A percentile compares a stretch with the other conserved stretches of the same genome.
Conservation (phyloP, 2,888 invertebrate species). For the Ctena decussata region DNA sequence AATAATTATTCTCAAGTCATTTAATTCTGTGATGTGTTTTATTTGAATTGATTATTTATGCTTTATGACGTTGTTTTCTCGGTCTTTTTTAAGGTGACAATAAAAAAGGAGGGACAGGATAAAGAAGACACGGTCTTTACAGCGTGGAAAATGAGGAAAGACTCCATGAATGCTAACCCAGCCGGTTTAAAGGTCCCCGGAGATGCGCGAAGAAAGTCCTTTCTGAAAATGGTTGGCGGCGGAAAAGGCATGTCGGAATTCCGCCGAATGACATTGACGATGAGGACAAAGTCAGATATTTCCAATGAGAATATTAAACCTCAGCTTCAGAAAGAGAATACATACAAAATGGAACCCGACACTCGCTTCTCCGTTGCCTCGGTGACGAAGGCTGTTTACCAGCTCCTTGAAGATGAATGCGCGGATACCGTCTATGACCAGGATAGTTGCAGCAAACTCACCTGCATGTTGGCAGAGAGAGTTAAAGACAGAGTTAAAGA, state of each 20-base stretch:
- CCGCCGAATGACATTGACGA: constrained; percentile 49
- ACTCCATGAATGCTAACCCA: constrained; percentile 16
- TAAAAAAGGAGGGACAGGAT: constrained; percentile 17
- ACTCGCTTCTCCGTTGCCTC: constrained; percentile 46
- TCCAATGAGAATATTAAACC: constrained; percentile 59
- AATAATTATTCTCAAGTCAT: too few species aligned
- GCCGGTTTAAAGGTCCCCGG: background rate
- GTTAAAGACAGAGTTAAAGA: constrained; percentile 68
- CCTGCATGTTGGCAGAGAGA: constrained; percentile 65
- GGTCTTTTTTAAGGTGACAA: constrained; percentile 20
- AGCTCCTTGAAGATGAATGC: constrained; percentile 61
- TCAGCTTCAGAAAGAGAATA: constrained; percentile 67
- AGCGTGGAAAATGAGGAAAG: constrained; percentile 42
- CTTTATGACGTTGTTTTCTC: too few species aligned
- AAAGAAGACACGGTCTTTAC: constrained; percentile 46
- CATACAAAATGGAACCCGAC: constrained; percentile 72
- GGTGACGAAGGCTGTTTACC: constrained; percentile 42
- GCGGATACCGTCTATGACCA: constrained; percentile 61
- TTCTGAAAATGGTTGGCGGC: constrained; percentile 2
- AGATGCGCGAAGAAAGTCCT: constrained; percentile 32
- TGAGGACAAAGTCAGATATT: constrained; percentile 56
- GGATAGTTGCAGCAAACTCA: constrained; percentile 52
- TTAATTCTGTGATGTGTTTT: too few species aligned
- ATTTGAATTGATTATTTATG: too few species aligned
- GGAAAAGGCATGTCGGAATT: background rate